Conservation (phyloP, 1,140 invertebrate species). For the Belonocnema kinseyi region DNA sequence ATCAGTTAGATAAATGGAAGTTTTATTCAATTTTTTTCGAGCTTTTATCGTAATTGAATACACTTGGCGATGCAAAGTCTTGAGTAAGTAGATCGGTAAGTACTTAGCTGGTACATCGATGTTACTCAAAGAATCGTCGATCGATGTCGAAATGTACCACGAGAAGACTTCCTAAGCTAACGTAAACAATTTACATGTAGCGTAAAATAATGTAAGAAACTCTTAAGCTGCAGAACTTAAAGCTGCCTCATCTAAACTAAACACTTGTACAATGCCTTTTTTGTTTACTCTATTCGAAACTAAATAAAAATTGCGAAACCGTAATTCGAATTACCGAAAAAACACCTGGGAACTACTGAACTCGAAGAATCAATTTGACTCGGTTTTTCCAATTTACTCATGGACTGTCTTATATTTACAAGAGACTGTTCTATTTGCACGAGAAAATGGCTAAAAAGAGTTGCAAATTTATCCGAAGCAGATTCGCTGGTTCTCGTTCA, state of each 20-base stretch:
- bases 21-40: background rate
- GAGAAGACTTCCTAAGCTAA: constrained; percentile 10
- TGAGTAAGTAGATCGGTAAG: constrained; percentile 7
- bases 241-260: background rate
- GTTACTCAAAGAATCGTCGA: background rate
- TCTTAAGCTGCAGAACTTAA: constrained; percentile 2
- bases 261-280: background rate
- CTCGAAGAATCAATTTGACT: no score
- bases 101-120: background rate
- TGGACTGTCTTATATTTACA: background rate
- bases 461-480: background rate
- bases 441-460: background rate
- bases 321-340: background rate
- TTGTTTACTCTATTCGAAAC: constrained; percentile 5
- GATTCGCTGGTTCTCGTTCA: background rate
- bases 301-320: background rate
- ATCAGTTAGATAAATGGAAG: no score
- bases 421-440: background rate
- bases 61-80: constrained; percentile 17
- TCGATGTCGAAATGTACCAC: background rate
- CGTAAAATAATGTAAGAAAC: background rate
- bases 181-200: constrained; percentile 4
- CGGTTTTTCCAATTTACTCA: background rate
- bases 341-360: background rate
- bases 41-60: constrained; percentile 7